A percentile compares a stretch with the other conserved stretches of the same genome.
Evolutionary conservation across 2,888 invertebrate species (phyloP).

Genomic region (Sialis lutaria): DNA sequence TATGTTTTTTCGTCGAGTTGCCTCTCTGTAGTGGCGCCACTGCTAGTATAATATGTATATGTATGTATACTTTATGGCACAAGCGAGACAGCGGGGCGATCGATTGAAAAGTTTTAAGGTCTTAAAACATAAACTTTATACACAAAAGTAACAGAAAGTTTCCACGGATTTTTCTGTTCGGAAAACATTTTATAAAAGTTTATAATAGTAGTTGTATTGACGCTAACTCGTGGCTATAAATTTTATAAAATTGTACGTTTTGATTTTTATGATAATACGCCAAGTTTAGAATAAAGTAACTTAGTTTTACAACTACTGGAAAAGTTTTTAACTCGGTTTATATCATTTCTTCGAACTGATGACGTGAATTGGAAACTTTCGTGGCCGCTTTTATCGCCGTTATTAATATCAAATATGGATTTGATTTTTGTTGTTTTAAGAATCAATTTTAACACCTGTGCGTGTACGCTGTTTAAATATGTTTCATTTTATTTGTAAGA

Average conservation of each 20-base stretch:
- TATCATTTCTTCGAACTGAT: neutral
- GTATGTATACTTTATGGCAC: constrained; percentile 24
- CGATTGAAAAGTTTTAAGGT: constrained; percentile 7
- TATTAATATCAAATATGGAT: too few relatives aligned
- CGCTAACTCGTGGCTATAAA: constrained; percentile 6
- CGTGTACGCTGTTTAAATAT: too few relatives aligned
- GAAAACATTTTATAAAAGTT: constrained; percentile 6
- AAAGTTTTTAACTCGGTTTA: neutral
- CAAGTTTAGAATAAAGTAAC: neutral
- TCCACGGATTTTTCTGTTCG: constrained; percentile 4
- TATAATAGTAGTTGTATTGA: constrained; percentile 7
- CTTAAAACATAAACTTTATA: constrained; percentile 6
- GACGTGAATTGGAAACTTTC: neutral
- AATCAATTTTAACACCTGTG: too few relatives aligned
- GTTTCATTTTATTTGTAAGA: too few relatives aligned
- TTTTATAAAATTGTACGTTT: constrained; percentile 5
- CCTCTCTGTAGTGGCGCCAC: too few relatives aligned
- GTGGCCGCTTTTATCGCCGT: too few relatives aligned
- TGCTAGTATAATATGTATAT: neutral
- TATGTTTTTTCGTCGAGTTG: too few relatives aligned
- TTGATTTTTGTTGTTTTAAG: too few relatives aligned
- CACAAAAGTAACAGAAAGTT: constrained; percentile 6
- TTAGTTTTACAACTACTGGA: neutral
- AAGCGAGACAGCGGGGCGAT: constrained; percentile 2
- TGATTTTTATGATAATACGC: constrained; percentile 5